Conservation (phyloP, 2,888 invertebrate species). For the Hetaerina titia region DNA sequence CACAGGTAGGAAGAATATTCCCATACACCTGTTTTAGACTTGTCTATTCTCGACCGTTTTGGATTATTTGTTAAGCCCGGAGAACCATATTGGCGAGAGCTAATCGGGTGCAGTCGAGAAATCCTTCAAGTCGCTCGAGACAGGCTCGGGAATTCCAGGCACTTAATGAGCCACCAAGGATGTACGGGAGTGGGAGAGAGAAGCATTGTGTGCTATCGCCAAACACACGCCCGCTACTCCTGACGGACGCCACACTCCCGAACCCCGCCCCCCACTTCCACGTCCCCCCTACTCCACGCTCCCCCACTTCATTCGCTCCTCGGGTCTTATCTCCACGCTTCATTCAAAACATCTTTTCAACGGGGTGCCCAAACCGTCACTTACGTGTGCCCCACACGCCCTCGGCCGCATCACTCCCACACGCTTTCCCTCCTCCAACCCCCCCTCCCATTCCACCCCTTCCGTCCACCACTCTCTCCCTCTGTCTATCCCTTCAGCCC, state of each 20-base stretch:
- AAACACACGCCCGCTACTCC: slow-evolving; percentile 3
- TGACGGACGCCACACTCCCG: not conserved
- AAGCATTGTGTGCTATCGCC: not conserved
- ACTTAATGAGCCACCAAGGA: slow-evolving; percentile 55
- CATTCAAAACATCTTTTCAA: slow-evolving; percentile 66
- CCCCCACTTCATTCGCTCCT: not conserved
- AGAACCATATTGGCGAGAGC: not conserved
- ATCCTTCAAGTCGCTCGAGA: not conserved
- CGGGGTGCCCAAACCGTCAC: slow-evolving; percentile 38
- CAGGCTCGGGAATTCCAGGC: slow-evolving; percentile 22
- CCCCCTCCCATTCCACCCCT: not conserved
- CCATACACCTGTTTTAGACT: not conserved
- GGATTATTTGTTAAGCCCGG: not conserved
- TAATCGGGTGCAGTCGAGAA: not conserved
- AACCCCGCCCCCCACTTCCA: not conserved
- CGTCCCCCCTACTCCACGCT: not conserved
- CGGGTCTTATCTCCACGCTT: slow-evolving; percentile 40
- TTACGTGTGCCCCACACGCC: not conserved
- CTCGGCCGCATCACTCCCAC: not conserved
- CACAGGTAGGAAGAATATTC: not conserved
- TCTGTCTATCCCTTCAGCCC: not conserved
- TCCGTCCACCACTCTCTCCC: not conserved
- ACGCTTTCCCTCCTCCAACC: not conserved
- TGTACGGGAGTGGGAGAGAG: not conserved
- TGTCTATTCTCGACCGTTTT: not conserved